Conservation (phyloP, 2,797 vertebrate species). For the Neosilurus mollespiculum region DNA sequence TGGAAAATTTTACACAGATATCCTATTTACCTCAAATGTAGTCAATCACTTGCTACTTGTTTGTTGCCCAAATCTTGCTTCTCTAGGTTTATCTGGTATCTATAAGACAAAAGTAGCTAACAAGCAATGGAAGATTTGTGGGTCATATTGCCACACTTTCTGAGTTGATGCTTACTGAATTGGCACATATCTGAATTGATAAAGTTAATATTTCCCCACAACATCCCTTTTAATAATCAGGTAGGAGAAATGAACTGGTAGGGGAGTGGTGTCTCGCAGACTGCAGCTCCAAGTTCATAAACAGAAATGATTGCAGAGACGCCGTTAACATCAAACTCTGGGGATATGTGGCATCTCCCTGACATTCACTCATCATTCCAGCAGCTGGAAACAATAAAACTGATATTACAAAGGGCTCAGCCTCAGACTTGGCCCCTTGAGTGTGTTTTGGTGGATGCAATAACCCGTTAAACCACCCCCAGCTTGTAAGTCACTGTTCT, state of each 20-base stretch:
- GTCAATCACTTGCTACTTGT: conserved; percentile 15
- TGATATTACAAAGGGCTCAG: conserved; percentile 51
- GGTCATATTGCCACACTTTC: neutral
- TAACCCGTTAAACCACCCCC: conserved; percentile 49
- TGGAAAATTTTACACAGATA: conserved; percentile 2
- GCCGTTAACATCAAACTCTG: conserved; percentile 53
- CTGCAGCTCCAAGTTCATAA: conserved; percentile 47
- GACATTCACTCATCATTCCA: conserved; percentile 55
- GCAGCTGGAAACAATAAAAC: conserved; percentile 59
- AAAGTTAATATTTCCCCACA: neutral
- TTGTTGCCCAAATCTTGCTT: conserved; percentile 6
- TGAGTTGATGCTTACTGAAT: neutral
- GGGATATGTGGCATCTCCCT: conserved; percentile 52
- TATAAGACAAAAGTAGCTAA: conserved; percentile 3
- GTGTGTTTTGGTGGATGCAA: conserved; percentile 48
- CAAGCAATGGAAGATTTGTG: conserved; percentile 1
- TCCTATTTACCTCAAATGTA: conserved; percentile 2
- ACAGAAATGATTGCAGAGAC: conserved; percentile 48
- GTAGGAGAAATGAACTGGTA: conserved; percentile 22
- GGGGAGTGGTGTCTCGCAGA: conserved; percentile 18
- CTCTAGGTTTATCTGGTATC: neutral
- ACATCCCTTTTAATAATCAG: conserved; percentile 21
- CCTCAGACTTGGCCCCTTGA: conserved; percentile 42
- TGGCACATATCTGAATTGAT: neutral
- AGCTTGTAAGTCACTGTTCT: conserved; percentile 47